Conservation (phyloP, 1,140 invertebrate genomes). For the Zaprionus kolodkinae region DNA sequence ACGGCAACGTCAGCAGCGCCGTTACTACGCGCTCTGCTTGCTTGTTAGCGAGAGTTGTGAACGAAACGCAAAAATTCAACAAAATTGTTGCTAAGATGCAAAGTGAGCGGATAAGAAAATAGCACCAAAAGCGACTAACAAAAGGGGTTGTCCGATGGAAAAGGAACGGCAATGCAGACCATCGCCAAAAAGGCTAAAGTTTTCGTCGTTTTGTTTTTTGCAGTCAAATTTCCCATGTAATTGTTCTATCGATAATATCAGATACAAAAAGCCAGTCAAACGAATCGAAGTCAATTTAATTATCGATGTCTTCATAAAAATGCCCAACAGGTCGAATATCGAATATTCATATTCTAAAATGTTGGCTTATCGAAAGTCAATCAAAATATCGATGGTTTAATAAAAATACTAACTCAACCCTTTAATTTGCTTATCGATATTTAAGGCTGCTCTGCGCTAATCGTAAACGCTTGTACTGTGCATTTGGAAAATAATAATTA, state of each 20-base stretch:
- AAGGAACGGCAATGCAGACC: background rate
- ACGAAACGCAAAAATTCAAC: constrained; percentile 14
- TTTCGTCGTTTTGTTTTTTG: constrained; percentile 8
- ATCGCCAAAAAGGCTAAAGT: constrained; percentile 16
- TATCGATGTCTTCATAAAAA: background rate
- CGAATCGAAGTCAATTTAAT: background rate
- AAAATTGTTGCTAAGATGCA: constrained; percentile 42
- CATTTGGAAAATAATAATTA: background rate
- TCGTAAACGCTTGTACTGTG: background rate
- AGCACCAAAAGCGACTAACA: background rate
- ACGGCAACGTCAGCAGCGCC: constrained; percentile 18
- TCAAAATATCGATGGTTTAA: background rate
- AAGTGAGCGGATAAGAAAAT: constrained; percentile 23
- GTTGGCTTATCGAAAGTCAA: background rate
- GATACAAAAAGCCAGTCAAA: background rate
- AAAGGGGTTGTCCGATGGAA: background rate
- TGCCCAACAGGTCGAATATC: background rate
- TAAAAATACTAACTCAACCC: background rate
- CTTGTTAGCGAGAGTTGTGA: constrained; percentile 25
- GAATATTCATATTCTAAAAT: background rate
- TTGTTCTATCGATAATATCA: constrained; percentile 20
- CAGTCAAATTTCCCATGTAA: constrained; percentile 17
- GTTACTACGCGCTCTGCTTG: constrained; percentile 7
- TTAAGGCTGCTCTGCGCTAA: background rate
- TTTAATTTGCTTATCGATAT: background rate